Conservation (phyloP, 2,888 invertebrate genomes). For the Limnephilus rhombicus region DNA sequence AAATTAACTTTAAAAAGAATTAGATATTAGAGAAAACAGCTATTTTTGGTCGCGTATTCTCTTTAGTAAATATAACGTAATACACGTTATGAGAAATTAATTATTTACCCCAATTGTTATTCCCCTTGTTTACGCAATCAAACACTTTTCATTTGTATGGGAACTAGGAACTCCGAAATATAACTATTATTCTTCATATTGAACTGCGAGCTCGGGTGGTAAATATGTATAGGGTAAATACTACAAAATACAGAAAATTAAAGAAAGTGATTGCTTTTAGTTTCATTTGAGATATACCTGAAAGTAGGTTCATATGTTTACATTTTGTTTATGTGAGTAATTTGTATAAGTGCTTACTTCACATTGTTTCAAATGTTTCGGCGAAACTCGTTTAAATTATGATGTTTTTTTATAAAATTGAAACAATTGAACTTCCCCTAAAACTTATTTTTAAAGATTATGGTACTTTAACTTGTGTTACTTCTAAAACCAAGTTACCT, state of each 20-base stretch:
- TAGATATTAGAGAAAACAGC: too few species aligned
- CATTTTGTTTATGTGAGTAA: too few species aligned
- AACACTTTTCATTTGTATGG: too few species aligned
- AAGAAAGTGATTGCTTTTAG: not conserved
- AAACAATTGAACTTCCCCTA: not conserved
- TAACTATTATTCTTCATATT: not conserved
- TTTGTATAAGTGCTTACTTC: not conserved
- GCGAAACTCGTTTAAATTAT: too few species aligned
- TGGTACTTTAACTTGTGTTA: too few species aligned
- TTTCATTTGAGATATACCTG: not conserved
- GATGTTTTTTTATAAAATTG: not conserved
- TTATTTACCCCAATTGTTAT: too few species aligned
- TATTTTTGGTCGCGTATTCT: not conserved
- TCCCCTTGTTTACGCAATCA: too few species aligned
- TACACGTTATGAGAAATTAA: not conserved
- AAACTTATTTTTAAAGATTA: not conserved
- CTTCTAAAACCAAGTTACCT: not conserved
- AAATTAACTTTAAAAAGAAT: too few species aligned
- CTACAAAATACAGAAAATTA: not conserved
- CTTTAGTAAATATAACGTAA: not conserved
- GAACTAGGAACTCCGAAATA: too few species aligned
- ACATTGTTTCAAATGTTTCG: too few species aligned
- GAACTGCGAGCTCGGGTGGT: not conserved
- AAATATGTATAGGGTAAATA: too few species aligned
- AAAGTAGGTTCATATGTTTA: too few species aligned